A percentile compares a stretch with the other conserved stretches of the same genome.
Conservation (phyloP, 2,888 invertebrate species). For the Timema cristinae region DNA sequence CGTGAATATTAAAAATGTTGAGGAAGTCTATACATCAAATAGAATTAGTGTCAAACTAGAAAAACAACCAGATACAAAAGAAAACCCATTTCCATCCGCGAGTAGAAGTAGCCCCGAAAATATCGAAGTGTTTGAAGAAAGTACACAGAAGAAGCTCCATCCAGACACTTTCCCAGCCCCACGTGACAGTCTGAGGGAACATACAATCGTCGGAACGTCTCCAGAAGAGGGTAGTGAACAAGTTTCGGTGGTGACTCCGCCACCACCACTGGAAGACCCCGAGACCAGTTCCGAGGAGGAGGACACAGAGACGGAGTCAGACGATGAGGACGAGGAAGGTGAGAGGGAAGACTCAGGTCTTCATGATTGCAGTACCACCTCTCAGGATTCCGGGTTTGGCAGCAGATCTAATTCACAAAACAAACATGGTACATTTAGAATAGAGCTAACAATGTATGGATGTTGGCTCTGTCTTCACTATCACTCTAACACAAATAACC, state of each 20-base stretch:
- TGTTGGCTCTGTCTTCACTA: too few relatives aligned
- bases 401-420: conserved; percentile 49
- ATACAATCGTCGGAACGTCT: not conserved
- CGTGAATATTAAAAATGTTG: too few relatives aligned
- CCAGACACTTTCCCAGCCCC: too few relatives aligned
- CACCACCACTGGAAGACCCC: not conserved
- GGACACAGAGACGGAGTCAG: conserved; percentile 25
- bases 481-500: too few relatives aligned
- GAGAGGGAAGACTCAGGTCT: conserved; percentile 42
- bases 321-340: conserved; percentile 42
- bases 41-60: too few relatives aligned
- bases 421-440: conserved; percentile 9
- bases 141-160: too few relatives aligned
- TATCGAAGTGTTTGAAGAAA: too few relatives aligned
- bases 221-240: not conserved
- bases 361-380: conserved; percentile 64
- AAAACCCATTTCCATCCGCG: too few relatives aligned
- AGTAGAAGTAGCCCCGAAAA: too few relatives aligned
- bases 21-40: too few relatives aligned
- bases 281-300: conserved; percentile 24
- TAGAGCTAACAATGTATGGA: too few relatives aligned
- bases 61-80: too few relatives aligned
- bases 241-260: not conserved
- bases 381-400: conserved; percentile 82
- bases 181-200: not conserved